Evolutionary conservation across 1,140 invertebrate species (phyloP), one percentile per base, ranked within the genome.

Genomic region (Trichonephila clavata): DNA sequence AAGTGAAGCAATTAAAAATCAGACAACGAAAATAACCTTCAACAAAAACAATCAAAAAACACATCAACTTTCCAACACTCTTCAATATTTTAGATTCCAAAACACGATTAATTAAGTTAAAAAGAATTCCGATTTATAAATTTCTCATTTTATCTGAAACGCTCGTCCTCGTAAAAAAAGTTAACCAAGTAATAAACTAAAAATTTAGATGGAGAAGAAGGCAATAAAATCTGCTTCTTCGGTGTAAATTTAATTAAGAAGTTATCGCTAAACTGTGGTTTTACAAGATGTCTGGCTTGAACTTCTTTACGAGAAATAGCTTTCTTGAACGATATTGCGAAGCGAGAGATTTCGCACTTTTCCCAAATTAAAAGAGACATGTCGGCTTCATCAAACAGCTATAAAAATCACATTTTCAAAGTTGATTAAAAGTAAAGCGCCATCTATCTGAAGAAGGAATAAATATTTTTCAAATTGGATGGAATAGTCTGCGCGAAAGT

Each of bases 191-290:
- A 20, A 39, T 77, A 77, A 77, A 77, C 32, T 77, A 32, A 77
- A 39, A 77, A 77, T 39, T 77, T 77, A 32, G 32, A 39, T 24
- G 71, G 32, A 39, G 16, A 32, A 32, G 71, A 32, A 14, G 71
- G 16, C 18, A 39, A 77, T 77, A 77, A 77, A 77, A 27, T 77
- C 32, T 27, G 14, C 24, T 77, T 39, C 71, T 18, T 16, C 71
- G 71, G 39, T 77, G 27, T 39, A 77, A 77, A 77, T 77, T 77
- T 32, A 77, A 77, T 77, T 77, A 77, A 77, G 71, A 77, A 77
- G 27, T 39, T 77, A 77, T 77, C 71, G 71, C 27, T 77, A 77
- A 77, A 77, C 71, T 77, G 71, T 14, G 71, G 71, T 77, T 77
- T 77, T 77, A 77, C 71, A 77, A 77, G 71, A 77, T 77, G 71